Percentiles rank a stretch among this genome's conserved stretches.
Conservation (phyloP, 2,797 vertebrate genomes). For the Orestias chungarensis region DNA sequence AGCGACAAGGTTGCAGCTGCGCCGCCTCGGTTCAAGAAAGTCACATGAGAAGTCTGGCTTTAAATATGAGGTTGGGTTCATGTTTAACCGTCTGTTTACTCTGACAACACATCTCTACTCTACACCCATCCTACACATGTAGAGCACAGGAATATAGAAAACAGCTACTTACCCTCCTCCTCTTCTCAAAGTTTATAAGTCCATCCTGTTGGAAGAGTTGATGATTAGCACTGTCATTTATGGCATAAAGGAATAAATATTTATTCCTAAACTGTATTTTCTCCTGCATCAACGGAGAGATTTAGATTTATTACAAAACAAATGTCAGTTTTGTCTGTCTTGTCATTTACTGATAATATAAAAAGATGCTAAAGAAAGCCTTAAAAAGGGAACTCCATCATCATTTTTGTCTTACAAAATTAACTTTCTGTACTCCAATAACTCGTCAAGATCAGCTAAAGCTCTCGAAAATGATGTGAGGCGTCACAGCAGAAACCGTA, state of each 20-base stretch:
- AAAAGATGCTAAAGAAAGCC: neutral
- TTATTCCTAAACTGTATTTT: neutral
- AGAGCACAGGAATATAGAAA: conserved; percentile 5
- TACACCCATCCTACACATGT: conserved; percentile 1
- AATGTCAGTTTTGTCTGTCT: neutral
- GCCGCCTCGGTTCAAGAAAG: conserved; percentile 7
- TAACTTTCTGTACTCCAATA: too few species aligned
- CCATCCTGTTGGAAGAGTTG: conserved; percentile 72
- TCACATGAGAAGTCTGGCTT: neutral
- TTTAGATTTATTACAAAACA: neutral
- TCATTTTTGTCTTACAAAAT: too few species aligned
- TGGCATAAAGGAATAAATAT: neutral
- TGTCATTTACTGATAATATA: neutral
- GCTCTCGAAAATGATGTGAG: too few species aligned
- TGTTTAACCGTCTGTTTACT: conserved; percentile 6
- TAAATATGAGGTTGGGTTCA: neutral
- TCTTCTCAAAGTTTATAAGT: conserved; percentile 89
- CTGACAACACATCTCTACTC: conserved; percentile 1
- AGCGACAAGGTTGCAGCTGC: neutral
- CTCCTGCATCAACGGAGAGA: too few species aligned
- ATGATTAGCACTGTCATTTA: conserved; percentile 17
- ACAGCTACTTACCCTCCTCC: conserved; percentile 82
- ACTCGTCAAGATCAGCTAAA: too few species aligned
- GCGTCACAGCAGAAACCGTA: too few species aligned
- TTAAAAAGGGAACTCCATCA: neutral